Evolutionary conservation across 2,797 vertebrate genomes (phyloP).

Genomic region (Danio tinwini): DNA sequence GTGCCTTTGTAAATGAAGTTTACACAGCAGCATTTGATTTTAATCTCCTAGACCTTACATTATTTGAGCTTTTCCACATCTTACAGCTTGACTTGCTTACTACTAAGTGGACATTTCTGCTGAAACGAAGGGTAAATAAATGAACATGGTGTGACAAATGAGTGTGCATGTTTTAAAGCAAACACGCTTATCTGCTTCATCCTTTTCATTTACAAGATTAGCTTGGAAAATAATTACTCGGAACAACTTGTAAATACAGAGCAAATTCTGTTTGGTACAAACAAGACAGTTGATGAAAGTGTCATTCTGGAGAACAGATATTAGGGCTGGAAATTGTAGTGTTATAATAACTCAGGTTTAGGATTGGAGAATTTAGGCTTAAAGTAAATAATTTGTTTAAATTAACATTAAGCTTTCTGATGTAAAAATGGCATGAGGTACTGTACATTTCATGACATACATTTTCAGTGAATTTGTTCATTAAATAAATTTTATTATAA

Average conservation of each 20-base stretch:
- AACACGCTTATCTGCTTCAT: not conserved
- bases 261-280: not conserved
- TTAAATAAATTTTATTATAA: too few species aligned
- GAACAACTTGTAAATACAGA: not conserved
- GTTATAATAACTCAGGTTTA: not conserved
- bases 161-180: not conserved
- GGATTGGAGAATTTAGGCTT: not conserved
- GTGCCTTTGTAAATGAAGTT: slow-evolving; percentile 3
- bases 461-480: too few species aligned
- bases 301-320: not conserved
- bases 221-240: not conserved
- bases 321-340: not conserved
- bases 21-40: slow-evolving; percentile 21
- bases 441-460: too few species aligned
- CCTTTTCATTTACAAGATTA: not conserved
- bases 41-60: not conserved
- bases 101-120: not conserved
- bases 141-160: not conserved
- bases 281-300: not conserved
- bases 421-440: too few species aligned
- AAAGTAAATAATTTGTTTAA: too few species aligned
- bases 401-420: too few species aligned
- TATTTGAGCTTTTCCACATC: not conserved
- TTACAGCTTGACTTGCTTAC: slow-evolving; percentile 3
- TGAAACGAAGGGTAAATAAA: slow-evolving; percentile 20